phyloP scores from a whole-genome alignment of 2,797 vertebrate species.

The Botia kubotai region DNA sequence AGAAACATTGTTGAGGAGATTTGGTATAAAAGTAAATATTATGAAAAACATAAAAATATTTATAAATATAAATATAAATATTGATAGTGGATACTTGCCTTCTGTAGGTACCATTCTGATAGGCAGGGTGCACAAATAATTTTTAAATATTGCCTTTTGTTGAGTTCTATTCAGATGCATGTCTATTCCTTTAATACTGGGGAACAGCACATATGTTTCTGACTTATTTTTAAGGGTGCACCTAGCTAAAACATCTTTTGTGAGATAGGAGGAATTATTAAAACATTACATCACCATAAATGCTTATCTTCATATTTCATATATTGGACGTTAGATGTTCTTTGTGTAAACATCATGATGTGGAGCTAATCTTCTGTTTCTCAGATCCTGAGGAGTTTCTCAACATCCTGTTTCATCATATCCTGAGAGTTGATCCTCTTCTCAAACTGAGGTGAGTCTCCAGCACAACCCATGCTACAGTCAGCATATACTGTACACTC shows the following conservation, averaged over 20 bases:
- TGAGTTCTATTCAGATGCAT: neutral
- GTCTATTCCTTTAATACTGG: neutral
- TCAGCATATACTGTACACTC: neutral
- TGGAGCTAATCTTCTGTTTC: neutral
- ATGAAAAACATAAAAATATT: too few relatives aligned
- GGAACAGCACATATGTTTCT: neutral
- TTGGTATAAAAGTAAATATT: too few relatives aligned
- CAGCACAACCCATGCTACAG: neutral
- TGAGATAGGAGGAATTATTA: too few relatives aligned
- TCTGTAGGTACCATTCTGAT: neutral
- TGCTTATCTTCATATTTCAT: too few relatives aligned
- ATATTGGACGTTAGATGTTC: too few relatives aligned
- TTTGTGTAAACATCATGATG: too few relatives aligned
- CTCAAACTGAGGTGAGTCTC: slow-evolving; percentile 90
- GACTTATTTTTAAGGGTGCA: slow-evolving; percentile 4
- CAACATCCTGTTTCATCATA: slow-evolving; percentile 98
- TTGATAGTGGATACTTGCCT: neutral
- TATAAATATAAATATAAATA: too few relatives aligned
- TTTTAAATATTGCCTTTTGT: neutral
- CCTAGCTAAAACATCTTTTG: too few relatives aligned
- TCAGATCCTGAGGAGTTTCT: slow-evolving; percentile 98
- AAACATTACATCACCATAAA: too few relatives aligned
- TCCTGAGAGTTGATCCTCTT: slow-evolving; percentile 94
- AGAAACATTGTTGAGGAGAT: neutral
- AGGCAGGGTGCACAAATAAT: neutral